These are phyloP conservation scores for Podarcis cretensis DNA, from an alignment of 2,113 vertebrate species.

Conservation along the genomic window DNA sequence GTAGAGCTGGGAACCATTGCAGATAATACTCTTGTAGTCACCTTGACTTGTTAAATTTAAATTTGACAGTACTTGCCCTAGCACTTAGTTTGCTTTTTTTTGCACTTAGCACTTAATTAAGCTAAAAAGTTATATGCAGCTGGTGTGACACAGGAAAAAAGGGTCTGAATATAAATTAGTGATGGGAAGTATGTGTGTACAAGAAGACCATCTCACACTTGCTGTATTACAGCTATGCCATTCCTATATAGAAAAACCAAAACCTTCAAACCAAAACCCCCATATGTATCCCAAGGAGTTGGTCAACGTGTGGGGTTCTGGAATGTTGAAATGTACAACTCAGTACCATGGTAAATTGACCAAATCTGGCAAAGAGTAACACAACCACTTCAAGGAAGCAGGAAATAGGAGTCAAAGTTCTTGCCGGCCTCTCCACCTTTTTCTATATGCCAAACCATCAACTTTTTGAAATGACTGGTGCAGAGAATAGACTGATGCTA, in stretches of 20 bases:
- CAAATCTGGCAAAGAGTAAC: background rate
- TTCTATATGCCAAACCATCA: background rate
- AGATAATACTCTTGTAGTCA: slow-evolving; percentile 14
- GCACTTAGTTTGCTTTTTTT: background rate
- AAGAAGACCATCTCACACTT: background rate
- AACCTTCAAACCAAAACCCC: background rate
- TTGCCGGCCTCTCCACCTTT: background rate
- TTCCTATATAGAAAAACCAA: background rate
- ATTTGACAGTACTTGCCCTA: background rate
- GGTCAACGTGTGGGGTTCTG: background rate
- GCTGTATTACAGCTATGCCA: background rate
- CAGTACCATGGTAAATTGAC: background rate
- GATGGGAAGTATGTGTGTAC: background rate
- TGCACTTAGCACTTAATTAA: background rate
- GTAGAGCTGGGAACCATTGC: background rate
- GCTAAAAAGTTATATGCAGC: background rate
- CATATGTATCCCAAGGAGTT: background rate
- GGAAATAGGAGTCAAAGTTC: too few relatives aligned
- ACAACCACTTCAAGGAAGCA: background rate
- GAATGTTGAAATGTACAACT: background rate
- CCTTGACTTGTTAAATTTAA: slow-evolving; percentile 34
- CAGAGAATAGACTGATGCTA: background rate
- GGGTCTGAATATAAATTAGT: background rate
- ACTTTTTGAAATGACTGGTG: background rate
- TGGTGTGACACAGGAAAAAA: background rate